These are phyloP conservation scores for Machimus atricapillus DNA, from an alignment of 2,888 invertebrate genomes.

Conservation along the genomic window DNA sequence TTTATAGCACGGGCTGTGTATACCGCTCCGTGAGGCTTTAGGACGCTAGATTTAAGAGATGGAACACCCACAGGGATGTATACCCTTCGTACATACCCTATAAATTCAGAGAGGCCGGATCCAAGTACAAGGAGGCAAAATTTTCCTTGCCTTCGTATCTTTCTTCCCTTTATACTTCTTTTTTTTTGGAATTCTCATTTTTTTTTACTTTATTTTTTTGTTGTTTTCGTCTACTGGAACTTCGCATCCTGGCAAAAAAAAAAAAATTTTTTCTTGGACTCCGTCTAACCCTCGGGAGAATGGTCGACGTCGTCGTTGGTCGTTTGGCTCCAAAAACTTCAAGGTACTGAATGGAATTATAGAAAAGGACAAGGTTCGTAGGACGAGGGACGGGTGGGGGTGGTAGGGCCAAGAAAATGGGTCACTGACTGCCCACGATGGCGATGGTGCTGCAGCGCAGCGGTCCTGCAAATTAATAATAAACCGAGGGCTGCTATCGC, in stretches of 20 bases:
- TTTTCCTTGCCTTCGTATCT: slow-evolving; percentile 14
- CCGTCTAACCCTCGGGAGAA: slow-evolving; percentile 19
- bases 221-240: slow-evolving; percentile 29
- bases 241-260: slow-evolving; percentile 25
- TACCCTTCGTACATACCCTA: slow-evolving; percentile 18
- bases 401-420: not conserved
- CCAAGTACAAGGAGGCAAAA: slow-evolving; percentile 39
- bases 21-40: slow-evolving; percentile 2
- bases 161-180: not conserved
- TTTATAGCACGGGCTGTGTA: slow-evolving; percentile 28
- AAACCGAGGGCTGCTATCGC: not conserved
- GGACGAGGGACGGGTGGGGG: not conserved
- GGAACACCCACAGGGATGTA: slow-evolving; percentile 41
- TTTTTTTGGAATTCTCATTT: not conserved
- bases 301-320: not conserved
- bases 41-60: slow-evolving; percentile 20
- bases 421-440: not conserved
- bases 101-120: slow-evolving; percentile 37
- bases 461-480: slow-evolving; percentile 17
- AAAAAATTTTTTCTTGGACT: slow-evolving; percentile 18
- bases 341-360: slow-evolving; percentile 24
- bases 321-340: slow-evolving; percentile 15
- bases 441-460: not conserved
- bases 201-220: slow-evolving; percentile 9
- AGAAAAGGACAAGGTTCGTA: not conserved